Evolutionary conservation across 2,888 invertebrate genomes (phyloP).

Genomic region (Automeris io): DNA sequence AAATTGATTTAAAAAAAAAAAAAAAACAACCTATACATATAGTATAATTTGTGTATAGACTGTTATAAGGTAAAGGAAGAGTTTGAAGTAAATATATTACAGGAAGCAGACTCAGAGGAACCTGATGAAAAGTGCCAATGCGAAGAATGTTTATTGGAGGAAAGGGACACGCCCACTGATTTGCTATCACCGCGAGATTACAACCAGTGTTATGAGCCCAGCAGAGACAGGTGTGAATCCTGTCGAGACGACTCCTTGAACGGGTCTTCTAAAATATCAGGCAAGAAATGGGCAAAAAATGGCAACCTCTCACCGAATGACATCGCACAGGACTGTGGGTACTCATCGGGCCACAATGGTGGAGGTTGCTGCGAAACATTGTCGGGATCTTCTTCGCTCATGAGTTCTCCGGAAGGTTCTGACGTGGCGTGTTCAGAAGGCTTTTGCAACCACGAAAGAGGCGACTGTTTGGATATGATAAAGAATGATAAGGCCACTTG

Average conservation of each 20-base stretch:
- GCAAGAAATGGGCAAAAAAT: constrained; percentile 60
- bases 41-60: no score
- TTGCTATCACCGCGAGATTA: constrained; percentile 54
- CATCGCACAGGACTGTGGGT: constrained; percentile 90
- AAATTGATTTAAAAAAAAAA: no score
- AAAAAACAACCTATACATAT: no score
- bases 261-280: constrained; percentile 55
- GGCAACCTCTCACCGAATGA: constrained; percentile 80
- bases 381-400: constrained; percentile 84
- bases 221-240: constrained; percentile 49
- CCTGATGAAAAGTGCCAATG: constrained; percentile 71
- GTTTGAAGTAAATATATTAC: constrained; percentile 3
- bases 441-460: constrained; percentile 86
- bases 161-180: constrained; percentile 62
- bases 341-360: constrained; percentile 90
- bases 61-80: no score
- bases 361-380: constrained; percentile 80
- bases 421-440: constrained; percentile 93
- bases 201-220: constrained; percentile 45
- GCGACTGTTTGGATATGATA: constrained; percentile 59
- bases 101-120: constrained; percentile 69
- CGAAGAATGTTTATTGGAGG: constrained; percentile 63
- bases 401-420: constrained; percentile 92
- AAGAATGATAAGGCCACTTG: constrained; percentile 60
- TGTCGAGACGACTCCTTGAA: constrained; percentile 67